Evolutionary conservation across 2,797 vertebrate species (phyloP), one percentile per base, ranked within the genome.

Genomic region (Periparus ater): DNA sequence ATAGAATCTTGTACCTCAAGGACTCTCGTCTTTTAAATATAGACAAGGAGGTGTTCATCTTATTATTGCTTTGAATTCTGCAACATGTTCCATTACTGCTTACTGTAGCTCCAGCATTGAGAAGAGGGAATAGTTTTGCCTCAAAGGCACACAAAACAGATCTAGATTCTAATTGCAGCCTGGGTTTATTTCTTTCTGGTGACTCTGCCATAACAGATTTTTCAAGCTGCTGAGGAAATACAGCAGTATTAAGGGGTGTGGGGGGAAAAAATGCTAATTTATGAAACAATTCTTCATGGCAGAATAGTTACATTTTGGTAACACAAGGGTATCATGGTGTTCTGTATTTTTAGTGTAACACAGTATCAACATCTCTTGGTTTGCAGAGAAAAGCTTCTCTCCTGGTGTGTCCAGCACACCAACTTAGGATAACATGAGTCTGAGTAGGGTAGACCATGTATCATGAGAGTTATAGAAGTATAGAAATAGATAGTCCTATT

Each of bases 361-460:
- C 42, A 38, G 29, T 8, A 57, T 32, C 36, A 74, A 8, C 9
- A 12, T 72, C 7, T 91, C 13, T 19, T 54, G 22, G 6, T 58
- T 88, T 82, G 17, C 12, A 65, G 40, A 61, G 16, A 55, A 83
- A 65, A 67, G 8, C 3, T 30, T 71, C n/a, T 53, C 13, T 82
- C 25, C 16, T 61, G 34, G 4, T 67, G 11, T 63, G 71, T 78
- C 23, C 60, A 6, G 4, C 27, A 19, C 19, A 30, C 17, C 17
- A 40, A 53, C 4, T 40, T 22, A 60, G 13, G 13, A 30, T 16
- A 40, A 6, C 0, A 0, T 11, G 17, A 42, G 6, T n/a, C 17
- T 48, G 20, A 70, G 19, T 7, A n/a, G 13, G 13, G 13, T n/a
- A 60, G 29, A 21, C 11, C 32, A 68, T 15, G 9, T 27, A 61